A percentile compares a stretch with the other conserved stretches of the same genome.
These are phyloP conservation scores for Rhizomys pruinosus DNA, from an alignment of 2,113 vertebrate genomes.

Conservation along the genomic window DNA sequence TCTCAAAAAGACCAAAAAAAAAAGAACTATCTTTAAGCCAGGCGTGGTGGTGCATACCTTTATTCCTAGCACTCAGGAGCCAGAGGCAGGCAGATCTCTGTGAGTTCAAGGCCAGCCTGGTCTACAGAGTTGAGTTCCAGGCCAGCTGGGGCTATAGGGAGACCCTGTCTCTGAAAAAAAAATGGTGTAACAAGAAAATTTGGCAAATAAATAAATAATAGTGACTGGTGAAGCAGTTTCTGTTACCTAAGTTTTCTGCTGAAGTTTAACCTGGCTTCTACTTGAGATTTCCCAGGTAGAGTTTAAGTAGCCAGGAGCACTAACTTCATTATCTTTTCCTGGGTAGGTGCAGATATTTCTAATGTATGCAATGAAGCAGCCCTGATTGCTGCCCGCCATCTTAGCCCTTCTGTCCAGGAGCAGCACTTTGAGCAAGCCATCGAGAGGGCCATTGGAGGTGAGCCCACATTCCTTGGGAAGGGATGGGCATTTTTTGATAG, in stretches of 20 bases:
- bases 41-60: no score
- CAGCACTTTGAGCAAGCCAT: conserved; percentile 85
- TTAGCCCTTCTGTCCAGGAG: conserved; percentile 75
- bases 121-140: no score
- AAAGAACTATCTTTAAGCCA: no score
- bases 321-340: not conserved
- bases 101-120: no score
- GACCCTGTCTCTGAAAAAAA: no score
- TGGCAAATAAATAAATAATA: not conserved
- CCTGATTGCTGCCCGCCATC: conserved; percentile 87
- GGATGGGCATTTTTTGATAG: not conserved
- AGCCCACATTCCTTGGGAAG: not conserved
- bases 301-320: no score
- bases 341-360: conserved; percentile 88
- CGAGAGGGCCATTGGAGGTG: conserved; percentile 85
- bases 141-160: no score
- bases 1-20: no score
- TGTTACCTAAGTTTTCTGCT: not conserved
- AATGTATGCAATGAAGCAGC: conserved; percentile 90
- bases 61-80: no score
- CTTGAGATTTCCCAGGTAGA: not conserved
- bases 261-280: not conserved
- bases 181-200: no score
- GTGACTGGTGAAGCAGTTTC: not conserved
- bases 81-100: no score